Conservation (phyloP, 2,113 vertebrate species). For the Zootoca vivipara region DNA sequence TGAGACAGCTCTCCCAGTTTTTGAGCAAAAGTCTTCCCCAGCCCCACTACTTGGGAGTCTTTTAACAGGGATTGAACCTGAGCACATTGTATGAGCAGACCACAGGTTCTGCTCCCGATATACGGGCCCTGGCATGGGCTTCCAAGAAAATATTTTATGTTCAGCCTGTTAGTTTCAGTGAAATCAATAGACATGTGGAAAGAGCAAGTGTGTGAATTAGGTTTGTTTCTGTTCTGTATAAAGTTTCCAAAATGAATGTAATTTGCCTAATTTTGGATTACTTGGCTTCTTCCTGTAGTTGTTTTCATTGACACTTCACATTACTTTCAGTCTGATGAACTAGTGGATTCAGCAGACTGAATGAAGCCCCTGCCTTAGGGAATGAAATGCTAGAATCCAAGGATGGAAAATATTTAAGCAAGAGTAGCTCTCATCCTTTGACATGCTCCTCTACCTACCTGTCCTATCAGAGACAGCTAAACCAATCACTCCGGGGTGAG, state of each 20-base stretch:
- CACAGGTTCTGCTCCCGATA: not conserved
- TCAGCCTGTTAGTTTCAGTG: not conserved
- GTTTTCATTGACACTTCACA: not conserved
- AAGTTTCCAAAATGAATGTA: not conserved
- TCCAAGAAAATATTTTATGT: not conserved
- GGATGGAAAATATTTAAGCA: constrained; percentile 10
- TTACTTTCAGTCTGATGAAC: not conserved
- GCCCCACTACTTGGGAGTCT: not conserved
- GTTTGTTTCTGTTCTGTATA: not conserved
- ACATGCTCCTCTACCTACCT: not conserved
- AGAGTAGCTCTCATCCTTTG: not conserved
- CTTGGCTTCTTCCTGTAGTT: not conserved
- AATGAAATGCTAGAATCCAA: constrained; percentile 10
- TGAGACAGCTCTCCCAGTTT: not conserved
- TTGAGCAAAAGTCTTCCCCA: not conserved
- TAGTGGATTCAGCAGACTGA: not conserved
- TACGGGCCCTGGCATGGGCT: not conserved
- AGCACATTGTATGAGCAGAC: not conserved
- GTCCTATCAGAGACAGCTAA: not conserved
- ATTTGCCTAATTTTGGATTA: not conserved
- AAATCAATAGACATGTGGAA: not conserved
- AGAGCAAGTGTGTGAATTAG: not conserved
- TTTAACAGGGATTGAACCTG: no score
- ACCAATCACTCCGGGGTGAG: constrained; percentile 1
- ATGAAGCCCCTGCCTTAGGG: accelerated